These are phyloP conservation scores for Lithophane leautieri DNA, from an alignment of 2,888 invertebrate species.

Conservation along the genomic window DNA sequence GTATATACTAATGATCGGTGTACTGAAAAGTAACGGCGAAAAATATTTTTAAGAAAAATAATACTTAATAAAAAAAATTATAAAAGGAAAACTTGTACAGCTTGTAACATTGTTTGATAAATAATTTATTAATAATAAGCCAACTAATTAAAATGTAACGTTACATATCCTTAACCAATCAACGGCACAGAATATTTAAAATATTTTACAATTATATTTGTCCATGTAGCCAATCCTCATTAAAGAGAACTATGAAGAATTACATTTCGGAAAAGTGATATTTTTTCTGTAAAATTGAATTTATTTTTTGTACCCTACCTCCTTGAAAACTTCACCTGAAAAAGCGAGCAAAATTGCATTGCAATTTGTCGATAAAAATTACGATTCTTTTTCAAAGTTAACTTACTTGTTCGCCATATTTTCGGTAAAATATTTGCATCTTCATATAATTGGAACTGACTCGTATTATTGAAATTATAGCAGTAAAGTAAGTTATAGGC, in stretches of 20 bases:
- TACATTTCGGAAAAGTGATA: too few relatives aligned
- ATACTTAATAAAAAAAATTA: too few relatives aligned
- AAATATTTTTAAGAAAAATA: background rate
- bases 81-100: background rate
- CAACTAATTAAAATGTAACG: background rate
- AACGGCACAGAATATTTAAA: background rate
- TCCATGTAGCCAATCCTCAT: too few relatives aligned
- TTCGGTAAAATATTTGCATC: slow-evolving; percentile 2
- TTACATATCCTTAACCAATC: background rate
- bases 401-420: background rate
- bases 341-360: background rate
- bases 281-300: too few relatives aligned
- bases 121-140: background rate
- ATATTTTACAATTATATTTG: background rate
- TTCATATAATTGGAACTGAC: background rate
- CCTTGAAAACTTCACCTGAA: too few relatives aligned
- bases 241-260: background rate
- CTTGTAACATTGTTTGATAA: background rate
- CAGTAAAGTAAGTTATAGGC: background rate
- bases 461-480: slow-evolving; percentile 1
- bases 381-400: too few relatives aligned
- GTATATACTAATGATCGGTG: background rate
- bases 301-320: background rate
- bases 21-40: background rate
- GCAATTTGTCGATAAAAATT: background rate